Evolutionary conservation across 2,888 invertebrate species (phyloP), one percentile per base, ranked within the genome.

Genomic region (Drosophila eohydei): DNA sequence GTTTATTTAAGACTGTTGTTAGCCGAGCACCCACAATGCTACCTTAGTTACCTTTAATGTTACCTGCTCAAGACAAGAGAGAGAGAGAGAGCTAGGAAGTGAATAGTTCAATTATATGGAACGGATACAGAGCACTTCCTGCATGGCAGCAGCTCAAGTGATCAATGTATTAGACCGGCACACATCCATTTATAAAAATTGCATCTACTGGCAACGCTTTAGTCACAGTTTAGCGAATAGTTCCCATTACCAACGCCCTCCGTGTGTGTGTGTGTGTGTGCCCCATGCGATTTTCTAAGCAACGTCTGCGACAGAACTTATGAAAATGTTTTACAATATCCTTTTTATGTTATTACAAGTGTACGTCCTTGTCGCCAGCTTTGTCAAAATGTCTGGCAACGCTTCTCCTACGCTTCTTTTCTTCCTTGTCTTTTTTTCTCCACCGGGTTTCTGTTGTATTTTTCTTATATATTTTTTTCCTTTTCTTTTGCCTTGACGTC

Each of bases 301-400:
- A 59, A 51, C 68, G 56, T 69, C 78, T 74, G 80, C 79, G 74
- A 79, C 64, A 74, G 86, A 90, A 89, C 88, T 91, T 91, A 91
- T 87, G 86, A 90, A 90, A 90, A 90, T 91, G 92, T 90, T 91
- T 87, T 83, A 91, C 91, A 91, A 91, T 91, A 91, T 91, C 91
- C 90, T 91, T 90, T 91, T 90, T 89, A 90, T 91, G 91, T 91
- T 90, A 90, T 90, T 88, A 91, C 91, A 89, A 89, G 86, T 88
- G 82, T 89, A 78, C 68, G 88, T 90, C 87, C 90, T 91, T 91
- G 91, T 91, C 91, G 90, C 81, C 92, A 91, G 86, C 83, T 91
- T 91, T 91, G 90, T 91, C 90, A 90, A 87, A 85, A 85, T 88
- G 90, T 90, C 91, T 90, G 89, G 86, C 80, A 81, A 83, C 85